Percentiles rank a stretch among this genome's conserved stretches.
Evolutionary conservation across 2,888 invertebrate genomes (phyloP).

Genomic region (Nemapogon koenigi): DNA sequence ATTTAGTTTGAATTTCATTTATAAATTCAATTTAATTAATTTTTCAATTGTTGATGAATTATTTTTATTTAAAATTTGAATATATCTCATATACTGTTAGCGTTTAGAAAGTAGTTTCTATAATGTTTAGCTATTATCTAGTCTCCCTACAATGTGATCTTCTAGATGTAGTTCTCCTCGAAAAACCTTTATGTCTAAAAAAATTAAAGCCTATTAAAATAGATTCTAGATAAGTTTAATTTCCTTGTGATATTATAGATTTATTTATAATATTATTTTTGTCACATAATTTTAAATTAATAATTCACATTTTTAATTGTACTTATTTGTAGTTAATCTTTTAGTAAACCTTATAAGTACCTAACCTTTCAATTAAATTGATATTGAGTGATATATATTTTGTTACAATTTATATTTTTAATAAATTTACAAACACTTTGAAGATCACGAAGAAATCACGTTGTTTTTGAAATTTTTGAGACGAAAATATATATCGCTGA

Average conservation of each 20-base stretch:
- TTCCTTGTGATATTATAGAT: conserved; percentile 7
- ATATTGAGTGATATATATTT: conserved; percentile 17
- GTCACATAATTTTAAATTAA: background rate
- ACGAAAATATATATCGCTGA: conserved; percentile 1
- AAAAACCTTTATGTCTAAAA: background rate
- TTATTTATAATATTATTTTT: background rate
- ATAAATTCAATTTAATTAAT: background rate
- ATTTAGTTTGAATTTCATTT: too few relatives aligned
- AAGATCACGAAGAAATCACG: conserved; percentile 1
- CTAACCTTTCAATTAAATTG: conserved; percentile 21
- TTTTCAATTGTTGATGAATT: conserved; percentile 1
- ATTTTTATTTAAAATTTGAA: background rate
- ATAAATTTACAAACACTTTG: background rate
- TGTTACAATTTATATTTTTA: background rate
- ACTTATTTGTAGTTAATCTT: background rate
- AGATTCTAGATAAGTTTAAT: background rate
- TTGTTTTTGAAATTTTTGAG: conserved; percentile 4
- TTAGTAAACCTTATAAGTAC: conserved; percentile 13
- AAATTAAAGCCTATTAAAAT: background rate
- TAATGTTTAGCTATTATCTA: conserved; percentile 28
- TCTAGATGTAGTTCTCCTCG: conserved; percentile 34
- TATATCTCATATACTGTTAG: background rate
- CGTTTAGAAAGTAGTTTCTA: background rate
- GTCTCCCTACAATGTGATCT: conserved; percentile 56
- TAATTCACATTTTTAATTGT: background rate